phyloP scores from a whole-genome alignment of 2,113 vertebrate species.

The Microtus richardsoni region DNA sequence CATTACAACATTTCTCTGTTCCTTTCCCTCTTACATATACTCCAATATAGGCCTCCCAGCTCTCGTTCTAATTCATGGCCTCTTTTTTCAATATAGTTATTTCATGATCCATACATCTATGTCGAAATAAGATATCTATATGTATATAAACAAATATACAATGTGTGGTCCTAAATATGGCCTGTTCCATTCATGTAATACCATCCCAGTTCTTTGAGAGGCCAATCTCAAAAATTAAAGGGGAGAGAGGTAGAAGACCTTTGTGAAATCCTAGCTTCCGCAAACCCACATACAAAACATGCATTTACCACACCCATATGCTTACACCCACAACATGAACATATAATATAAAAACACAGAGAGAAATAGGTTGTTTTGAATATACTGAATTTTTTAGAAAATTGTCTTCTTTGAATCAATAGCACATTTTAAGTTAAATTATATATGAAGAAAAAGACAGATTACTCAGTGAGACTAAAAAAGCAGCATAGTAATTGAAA shows the following conservation, averaged over 20 bases:
- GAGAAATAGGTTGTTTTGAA: background rate
- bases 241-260: background rate
- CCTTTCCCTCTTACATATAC: background rate
- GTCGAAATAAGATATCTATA: background rate
- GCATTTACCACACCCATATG: background rate
- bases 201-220: background rate
- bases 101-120: background rate
- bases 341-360: background rate
- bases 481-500: background rate
- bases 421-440: background rate
- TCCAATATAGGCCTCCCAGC: background rate
- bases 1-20: background rate
- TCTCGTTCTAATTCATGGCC: background rate
- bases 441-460: background rate
- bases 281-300: background rate
- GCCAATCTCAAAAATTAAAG: background rate
- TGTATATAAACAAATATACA: background rate
- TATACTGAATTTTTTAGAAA: background rate
- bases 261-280: background rate
- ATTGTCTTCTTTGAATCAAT: background rate
- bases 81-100: background rate
- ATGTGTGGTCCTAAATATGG: background rate
- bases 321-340: too few relatives aligned
- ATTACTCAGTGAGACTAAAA: background rate
- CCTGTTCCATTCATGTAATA: background rate